phyloP scores from a whole-genome alignment of 2,113 vertebrate genomes.

The Pseudolaguvia tuberculata region DNA sequence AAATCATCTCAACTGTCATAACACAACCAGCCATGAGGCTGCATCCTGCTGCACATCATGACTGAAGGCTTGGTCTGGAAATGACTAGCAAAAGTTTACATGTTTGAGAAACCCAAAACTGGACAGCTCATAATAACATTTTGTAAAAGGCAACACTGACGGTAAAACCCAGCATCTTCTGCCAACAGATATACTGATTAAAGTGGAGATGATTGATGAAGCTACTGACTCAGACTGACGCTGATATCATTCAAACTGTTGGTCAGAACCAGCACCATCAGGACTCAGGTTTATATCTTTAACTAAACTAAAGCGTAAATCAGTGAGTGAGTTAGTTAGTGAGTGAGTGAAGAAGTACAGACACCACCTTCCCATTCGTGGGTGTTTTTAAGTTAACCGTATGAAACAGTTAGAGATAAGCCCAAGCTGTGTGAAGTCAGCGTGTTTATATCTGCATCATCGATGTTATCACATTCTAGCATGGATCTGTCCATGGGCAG shows the following conservation, averaged over 20 bases:
- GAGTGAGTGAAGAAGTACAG: too few species aligned
- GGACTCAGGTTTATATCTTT: background rate
- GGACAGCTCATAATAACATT: constrained; percentile 19
- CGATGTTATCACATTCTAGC: background rate
- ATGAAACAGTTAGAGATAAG: background rate
- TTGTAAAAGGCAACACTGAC: background rate
- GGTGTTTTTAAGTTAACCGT: background rate
- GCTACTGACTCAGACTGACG: constrained; percentile 3
- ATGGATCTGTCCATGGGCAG: background rate
- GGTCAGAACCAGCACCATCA: background rate
- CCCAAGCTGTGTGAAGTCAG: too few species aligned
- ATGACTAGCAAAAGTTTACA: constrained; percentile 20
- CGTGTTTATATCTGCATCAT: background rate
- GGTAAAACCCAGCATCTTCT: background rate
- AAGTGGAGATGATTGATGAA: background rate
- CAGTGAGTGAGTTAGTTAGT: background rate
- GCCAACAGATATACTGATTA: background rate
- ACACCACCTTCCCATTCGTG: too few species aligned
- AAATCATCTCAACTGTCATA: constrained; percentile 9
- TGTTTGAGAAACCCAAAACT: background rate
- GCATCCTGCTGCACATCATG: constrained; percentile 4
- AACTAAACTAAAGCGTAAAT: background rate
- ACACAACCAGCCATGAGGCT: constrained; percentile 12
- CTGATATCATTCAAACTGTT: too few species aligned
- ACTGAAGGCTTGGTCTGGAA: constrained; percentile 6